Conservation (phyloP, 2,888 invertebrate genomes). For the Cyclophora albipunctata region DNA sequence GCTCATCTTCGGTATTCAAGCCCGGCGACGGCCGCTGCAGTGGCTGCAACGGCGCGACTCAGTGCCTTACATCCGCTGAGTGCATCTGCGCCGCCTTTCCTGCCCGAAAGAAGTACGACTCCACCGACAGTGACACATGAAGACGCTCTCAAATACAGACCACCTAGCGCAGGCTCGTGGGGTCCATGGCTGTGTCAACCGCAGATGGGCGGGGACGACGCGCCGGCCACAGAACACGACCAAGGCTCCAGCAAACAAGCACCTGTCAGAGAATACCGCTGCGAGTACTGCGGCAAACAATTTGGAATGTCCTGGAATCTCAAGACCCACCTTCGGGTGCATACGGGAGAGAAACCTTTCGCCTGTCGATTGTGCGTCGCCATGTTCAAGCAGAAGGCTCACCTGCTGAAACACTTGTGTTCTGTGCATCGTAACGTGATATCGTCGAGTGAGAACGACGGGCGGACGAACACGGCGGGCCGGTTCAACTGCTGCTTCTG, state of each 20-base stretch:
- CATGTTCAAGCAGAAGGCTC: conserved; percentile 94
- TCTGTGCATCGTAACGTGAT: conserved; percentile 92
- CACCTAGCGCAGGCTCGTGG: conserved; percentile 83
- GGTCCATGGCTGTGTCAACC: conserved; percentile 81
- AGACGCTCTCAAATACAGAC: conserved; percentile 77
- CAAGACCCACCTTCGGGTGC: conserved; percentile 90
- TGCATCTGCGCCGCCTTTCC: conserved; percentile 83
- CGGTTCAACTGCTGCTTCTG: conserved; percentile 92
- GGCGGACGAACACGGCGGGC: conserved; percentile 75
- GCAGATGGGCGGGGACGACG: conserved; percentile 74
- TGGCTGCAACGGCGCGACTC: conserved; percentile 70
- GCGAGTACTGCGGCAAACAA: conserved; percentile 92
- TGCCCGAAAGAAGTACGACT: conserved; percentile 77
- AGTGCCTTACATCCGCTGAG: conserved; percentile 78
- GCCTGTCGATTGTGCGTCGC: conserved; percentile 92
- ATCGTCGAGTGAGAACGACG: conserved; percentile 85
- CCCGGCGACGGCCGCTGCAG: conserved; percentile 75
- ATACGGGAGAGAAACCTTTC: conserved; percentile 92
- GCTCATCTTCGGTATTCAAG: conserved; percentile 77
- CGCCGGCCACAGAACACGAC: conserved; percentile 66
- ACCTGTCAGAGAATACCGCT: conserved; percentile 89
- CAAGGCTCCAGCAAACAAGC: conserved; percentile 74
- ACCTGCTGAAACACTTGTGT: conserved; percentile 89
- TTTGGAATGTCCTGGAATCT: conserved; percentile 96
- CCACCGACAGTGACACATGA: conserved; percentile 76